Conservation (phyloP, 2,888 invertebrate species). For the Drosophila mettleri region DNA sequence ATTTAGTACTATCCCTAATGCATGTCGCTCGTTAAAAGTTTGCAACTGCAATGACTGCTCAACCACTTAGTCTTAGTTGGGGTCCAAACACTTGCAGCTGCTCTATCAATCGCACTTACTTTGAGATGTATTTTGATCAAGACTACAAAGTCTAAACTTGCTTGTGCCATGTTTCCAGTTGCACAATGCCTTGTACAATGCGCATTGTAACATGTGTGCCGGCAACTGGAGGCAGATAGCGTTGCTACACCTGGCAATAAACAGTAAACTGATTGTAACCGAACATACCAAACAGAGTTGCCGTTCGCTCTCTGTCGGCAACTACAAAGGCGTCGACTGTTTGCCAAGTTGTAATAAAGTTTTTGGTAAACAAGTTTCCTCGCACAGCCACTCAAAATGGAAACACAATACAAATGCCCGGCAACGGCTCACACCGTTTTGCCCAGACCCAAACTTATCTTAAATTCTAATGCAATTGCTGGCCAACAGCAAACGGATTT, state of each 20-base stretch:
- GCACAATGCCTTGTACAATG: conserved; percentile 54
- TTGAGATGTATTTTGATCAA: conserved; percentile 14
- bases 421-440: conserved; percentile 1
- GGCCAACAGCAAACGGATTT: conserved; percentile 52
- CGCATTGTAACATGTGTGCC: conserved; percentile 30
- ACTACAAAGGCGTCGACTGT: conserved; percentile 77
- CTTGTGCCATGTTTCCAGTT: conserved; percentile 36
- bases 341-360: conserved; percentile 80
- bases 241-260: conserved; percentile 36
- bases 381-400: conserved; percentile 38
- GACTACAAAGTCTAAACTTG: conserved; percentile 27
- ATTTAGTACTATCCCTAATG: too few species aligned
- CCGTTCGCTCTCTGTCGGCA: conserved; percentile 2
- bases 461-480: conserved; percentile 75
- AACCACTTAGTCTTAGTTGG: conserved; percentile 15
- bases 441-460: conserved; percentile 61
- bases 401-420: conserved; percentile 32
- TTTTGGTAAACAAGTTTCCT: conserved; percentile 76
- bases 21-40: background rate
- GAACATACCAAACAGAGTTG: conserved; percentile 18
- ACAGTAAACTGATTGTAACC: conserved; percentile 73
- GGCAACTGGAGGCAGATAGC: conserved; percentile 24
- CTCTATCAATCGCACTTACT: conserved; percentile 23
- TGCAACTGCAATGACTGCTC: conserved; percentile 5
- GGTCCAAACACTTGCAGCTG: too few species aligned